Evolutionary conservation across 1,140 invertebrate species (phyloP).

Genomic region (Trichonephila clavata): DNA sequence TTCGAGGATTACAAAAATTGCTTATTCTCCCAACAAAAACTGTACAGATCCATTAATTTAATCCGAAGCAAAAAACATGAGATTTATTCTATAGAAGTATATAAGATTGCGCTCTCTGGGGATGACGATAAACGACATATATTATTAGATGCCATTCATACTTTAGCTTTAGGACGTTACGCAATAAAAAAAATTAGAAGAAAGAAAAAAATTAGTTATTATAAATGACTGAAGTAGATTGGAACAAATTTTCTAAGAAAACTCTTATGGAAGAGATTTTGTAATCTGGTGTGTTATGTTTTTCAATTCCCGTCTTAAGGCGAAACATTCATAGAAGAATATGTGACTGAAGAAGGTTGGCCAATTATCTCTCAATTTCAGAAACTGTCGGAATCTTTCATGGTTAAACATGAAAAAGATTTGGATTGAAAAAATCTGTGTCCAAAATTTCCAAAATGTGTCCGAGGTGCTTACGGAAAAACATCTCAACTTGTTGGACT

Average conservation of each 20-base stretch:
- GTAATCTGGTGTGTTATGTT: background rate
- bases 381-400: background rate
- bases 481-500: background rate
- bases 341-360: conserved; percentile 6
- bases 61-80: conserved; percentile 76
- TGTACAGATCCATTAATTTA: conserved; percentile 74
- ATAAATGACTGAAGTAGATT: conserved; percentile 5
- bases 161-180: background rate
- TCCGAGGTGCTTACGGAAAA: background rate
- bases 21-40: conserved; percentile 73
- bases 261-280: background rate
- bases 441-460: background rate
- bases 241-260: background rate
- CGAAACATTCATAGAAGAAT: background rate
- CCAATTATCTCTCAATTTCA: background rate
- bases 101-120: background rate
- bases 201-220: background rate
- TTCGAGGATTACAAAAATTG: conserved; percentile 78
- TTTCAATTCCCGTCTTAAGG: background rate
- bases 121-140: conserved; percentile 40
- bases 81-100: conserved; percentile 71
- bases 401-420: conserved; percentile 9
- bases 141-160: conserved; percentile 18
- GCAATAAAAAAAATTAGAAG: background rate
- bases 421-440: background rate